phyloP scores from a whole-genome alignment of 2,797 vertebrate genomes.

The Tinamus major region DNA sequence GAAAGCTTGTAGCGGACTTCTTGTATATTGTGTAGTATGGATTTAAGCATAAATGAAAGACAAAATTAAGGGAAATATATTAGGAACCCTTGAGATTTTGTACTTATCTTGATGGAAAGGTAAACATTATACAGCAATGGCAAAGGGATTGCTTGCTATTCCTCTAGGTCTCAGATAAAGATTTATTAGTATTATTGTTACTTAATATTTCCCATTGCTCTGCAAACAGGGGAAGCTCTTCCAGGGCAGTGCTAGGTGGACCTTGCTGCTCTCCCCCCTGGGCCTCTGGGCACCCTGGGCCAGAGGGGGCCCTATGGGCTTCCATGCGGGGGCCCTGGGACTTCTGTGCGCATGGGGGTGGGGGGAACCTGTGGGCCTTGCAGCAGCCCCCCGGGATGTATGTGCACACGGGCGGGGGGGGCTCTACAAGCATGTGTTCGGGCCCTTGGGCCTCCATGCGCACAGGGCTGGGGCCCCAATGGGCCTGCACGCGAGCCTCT shows the following conservation, averaged over 20 bases:
- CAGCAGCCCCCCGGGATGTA: too few relatives aligned
- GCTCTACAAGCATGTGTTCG: too few relatives aligned
- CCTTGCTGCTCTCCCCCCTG: too few relatives aligned
- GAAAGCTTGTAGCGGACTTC: neutral
- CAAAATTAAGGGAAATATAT: neutral
- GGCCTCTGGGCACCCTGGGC: too few relatives aligned
- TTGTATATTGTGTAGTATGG: neutral
- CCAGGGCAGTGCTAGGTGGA: neutral
- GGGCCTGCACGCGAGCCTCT: too few relatives aligned
- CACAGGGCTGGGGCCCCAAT: too few relatives aligned
- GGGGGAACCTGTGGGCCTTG: too few relatives aligned
- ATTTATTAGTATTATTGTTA: neutral
- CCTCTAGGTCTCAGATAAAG: neutral
- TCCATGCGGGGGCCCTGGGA: too few relatives aligned
- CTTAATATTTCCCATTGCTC: neutral
- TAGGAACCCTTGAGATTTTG: neutral
- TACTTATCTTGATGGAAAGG: neutral
- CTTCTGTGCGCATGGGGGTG: too few relatives aligned
- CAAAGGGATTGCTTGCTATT: neutral
- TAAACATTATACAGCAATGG: fast-evolving
- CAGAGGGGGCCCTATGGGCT: too few relatives aligned
- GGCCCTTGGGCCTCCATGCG: too few relatives aligned
- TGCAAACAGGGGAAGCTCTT: neutral
- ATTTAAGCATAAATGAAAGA: neutral
- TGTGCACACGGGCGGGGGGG: too few relatives aligned